Evolutionary conservation across 2,113 vertebrate genomes (phyloP).

Genomic region (Naja naja): DNA sequence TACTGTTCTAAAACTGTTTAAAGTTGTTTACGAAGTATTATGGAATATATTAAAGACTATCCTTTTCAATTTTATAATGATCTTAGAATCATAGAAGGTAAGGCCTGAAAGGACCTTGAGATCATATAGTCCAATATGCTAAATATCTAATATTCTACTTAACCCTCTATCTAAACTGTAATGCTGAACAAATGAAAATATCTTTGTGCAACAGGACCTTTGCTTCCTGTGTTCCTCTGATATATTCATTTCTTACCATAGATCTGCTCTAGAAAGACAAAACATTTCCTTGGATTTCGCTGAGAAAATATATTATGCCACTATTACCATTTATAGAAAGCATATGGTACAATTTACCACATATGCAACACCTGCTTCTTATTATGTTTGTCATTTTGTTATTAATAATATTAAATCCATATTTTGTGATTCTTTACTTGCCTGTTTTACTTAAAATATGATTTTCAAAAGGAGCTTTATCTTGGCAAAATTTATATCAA

Average conservation of each 20-base stretch:
- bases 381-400: background rate
- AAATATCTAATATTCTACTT: background rate
- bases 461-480: background rate
- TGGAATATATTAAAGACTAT: background rate
- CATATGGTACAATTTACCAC: background rate
- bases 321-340: background rate
- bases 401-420: background rate
- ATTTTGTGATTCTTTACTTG: background rate
- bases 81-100: background rate
- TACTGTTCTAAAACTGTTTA: background rate
- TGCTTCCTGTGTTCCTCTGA: background rate
- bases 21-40: background rate
- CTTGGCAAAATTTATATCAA: background rate
- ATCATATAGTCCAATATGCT: background rate
- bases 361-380: background rate
- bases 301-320: background rate
- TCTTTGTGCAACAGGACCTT: background rate
- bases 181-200: background rate
- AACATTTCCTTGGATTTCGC: background rate
- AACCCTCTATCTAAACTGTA: background rate
- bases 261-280: background rate
- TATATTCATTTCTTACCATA: background rate
- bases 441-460: background rate
- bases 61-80: background rate
- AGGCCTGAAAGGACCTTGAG: background rate